These are phyloP conservation scores for Lordiphosa mommai DNA, from an alignment of 1,140 invertebrate species.

Conservation along the genomic window DNA sequence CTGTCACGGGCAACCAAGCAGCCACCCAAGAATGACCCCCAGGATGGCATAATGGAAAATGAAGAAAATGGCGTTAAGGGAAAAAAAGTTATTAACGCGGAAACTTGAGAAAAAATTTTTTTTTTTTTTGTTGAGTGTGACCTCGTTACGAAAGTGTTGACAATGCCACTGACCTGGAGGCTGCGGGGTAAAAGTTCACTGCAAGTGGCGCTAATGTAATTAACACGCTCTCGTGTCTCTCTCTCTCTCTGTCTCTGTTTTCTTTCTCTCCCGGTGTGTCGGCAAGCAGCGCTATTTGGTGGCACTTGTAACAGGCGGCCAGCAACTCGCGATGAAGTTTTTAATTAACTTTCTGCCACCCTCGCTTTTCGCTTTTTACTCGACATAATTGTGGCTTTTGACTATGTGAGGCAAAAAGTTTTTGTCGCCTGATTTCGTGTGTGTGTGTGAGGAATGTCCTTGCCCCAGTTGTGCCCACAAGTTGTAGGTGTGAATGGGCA, in stretches of 20 bases:
- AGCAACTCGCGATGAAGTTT: background rate
- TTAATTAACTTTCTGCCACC: too few relatives aligned
- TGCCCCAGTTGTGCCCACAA: too few relatives aligned
- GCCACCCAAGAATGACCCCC: constrained; percentile 8
- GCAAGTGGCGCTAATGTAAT: constrained; percentile 41
- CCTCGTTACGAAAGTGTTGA: constrained; percentile 68
- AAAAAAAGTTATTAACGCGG: constrained; percentile 63
- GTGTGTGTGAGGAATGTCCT: too few relatives aligned
- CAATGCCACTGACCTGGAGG: constrained; percentile 11
- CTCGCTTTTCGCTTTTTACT: too few relatives aligned
- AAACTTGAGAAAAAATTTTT: constrained; percentile 12
- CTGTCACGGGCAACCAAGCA: constrained; percentile 33
- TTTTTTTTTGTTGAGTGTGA: constrained; percentile 26
- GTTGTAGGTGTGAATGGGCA: too few relatives aligned
- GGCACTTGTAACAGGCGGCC: background rate
- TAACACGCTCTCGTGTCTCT: constrained; percentile 9
- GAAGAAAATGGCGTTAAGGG: background rate
- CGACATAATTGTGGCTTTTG: too few relatives aligned
- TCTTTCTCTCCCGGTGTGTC: background rate
- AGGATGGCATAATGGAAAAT: constrained; percentile 3
- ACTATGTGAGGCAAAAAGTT: too few relatives aligned
- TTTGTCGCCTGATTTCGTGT: too few relatives aligned
- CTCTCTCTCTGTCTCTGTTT: background rate
- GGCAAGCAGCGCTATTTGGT: background rate
- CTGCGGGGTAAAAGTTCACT: constrained; percentile 46